Evolutionary conservation across 2,113 vertebrate species (phyloP).

Genomic region (Chroicocephalus ridibundus): DNA sequence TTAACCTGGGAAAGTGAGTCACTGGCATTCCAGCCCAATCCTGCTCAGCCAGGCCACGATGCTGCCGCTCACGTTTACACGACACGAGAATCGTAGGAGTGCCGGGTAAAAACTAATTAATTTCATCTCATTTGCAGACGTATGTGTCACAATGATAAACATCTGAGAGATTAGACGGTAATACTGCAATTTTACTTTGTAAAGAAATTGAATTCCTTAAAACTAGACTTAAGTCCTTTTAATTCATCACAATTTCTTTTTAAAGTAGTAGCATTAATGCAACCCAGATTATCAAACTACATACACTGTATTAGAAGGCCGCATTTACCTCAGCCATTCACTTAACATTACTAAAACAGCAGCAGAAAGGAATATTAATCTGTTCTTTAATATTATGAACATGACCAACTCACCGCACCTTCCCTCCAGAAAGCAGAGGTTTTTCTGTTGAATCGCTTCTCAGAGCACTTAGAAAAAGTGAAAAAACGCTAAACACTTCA

Average conservation of each 20-base stretch:
- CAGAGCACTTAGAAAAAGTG: background rate
- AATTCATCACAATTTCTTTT: background rate
- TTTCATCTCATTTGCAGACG: background rate
- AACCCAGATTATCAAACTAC: background rate
- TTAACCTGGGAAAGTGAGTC: background rate
- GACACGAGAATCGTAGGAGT: background rate
- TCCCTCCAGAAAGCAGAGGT: background rate
- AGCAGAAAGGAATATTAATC: background rate
- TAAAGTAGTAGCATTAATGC: background rate
- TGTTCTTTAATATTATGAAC: background rate
- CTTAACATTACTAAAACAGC: background rate
- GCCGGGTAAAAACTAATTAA: background rate
- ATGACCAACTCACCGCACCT: background rate
- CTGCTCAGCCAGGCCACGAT: background rate
- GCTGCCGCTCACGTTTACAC: background rate
- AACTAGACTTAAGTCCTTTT: background rate
- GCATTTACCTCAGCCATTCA: background rate
- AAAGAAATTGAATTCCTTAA: background rate
- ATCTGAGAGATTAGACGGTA: background rate
- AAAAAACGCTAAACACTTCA: background rate
- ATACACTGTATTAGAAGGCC: background rate
- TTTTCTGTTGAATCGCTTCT: background rate
- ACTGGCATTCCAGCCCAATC: background rate
- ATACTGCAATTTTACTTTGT: background rate
- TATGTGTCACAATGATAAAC: background rate